phyloP scores from a whole-genome alignment of 2,113 vertebrate species.

The Gymnorhina tibicen region DNA sequence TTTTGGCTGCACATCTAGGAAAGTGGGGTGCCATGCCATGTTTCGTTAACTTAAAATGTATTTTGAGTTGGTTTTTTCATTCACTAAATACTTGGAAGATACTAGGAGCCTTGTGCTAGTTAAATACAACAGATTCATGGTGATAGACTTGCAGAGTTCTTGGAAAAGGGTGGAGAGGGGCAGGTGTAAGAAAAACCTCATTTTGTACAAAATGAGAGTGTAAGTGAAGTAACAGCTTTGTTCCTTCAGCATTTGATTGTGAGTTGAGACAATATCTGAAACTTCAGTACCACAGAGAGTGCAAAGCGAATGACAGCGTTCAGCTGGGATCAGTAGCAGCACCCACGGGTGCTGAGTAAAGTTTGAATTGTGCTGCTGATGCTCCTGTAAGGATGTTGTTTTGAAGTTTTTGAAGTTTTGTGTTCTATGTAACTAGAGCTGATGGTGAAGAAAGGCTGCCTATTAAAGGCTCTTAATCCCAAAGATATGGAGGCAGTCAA shows the following conservation, averaged over 20 bases:
- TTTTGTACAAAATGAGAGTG: background rate
- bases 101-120: background rate
- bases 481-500: background rate
- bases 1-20: constrained; percentile 28
- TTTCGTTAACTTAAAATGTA: constrained; percentile 20
- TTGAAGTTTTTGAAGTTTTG: background rate
- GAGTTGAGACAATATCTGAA: background rate
- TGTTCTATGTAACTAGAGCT: background rate
- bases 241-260: background rate
- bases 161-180: background rate
- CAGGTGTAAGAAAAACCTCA: accelerated
- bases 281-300: background rate
- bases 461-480: background rate
- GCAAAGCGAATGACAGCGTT: background rate
- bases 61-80: constrained; percentile 24
- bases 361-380: background rate
- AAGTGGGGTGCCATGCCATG: background rate
- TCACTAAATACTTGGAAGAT: background rate
- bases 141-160: background rate
- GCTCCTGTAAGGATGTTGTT: background rate
- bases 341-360: accelerated
- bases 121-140: background rate
- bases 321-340: background rate
- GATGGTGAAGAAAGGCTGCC: background rate
- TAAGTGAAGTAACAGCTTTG: background rate